Base-by-base conservation (phyloP, 2,113 vertebrate genomes). In the Abramis brama region DNA sequence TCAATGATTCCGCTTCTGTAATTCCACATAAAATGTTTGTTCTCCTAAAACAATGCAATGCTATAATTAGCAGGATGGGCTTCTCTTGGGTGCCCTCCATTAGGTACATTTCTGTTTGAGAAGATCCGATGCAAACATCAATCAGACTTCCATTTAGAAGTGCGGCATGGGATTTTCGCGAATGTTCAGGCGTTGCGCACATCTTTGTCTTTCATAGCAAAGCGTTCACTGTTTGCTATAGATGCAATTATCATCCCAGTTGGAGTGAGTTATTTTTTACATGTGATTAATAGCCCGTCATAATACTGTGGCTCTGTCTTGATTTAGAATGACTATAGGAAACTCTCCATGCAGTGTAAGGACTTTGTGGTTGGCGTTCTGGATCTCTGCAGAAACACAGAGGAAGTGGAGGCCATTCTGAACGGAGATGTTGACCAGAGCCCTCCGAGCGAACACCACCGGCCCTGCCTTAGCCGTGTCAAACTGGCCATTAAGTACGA, bases 281-380 rank as follows among this genome's bases (percentile, higher is more conserved):
- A n/a, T n/a, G 76, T 57, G 52, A 73, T 39, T 52, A 50, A 81
- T 71, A 57, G n/a, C 43, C 66, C 0, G 36, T 13, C 50, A 73
- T 23, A 30, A n/a, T 43, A 1, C 19, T 7, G 4, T 83, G 47
- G 4, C 36, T 84, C 43, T 81, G 17, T 86, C 68, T 73, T 6
- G 1, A 13, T 85, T 25, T 47, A 97, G 96, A 97, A 97, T 19
- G 96, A 97, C 92, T 97, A 97, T 3, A 95, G 96, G 86, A 97
- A 97, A 92, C 93, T 97, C 86, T 97, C 96, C 82, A 97, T 97
- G 96, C 96, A 97, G 80, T 97, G 96, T 93, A 97, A 97, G 91
- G 96, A 97, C 91, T 97, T 97, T 27, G 96, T 96, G 43, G 96
- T 97, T 0, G 96, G 96, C 0, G 96, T 97, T 47, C 94, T 97